Base-by-base conservation (phyloP, 2,113 vertebrate species). In the Dunckerocampus dactyliophorus region DNA sequence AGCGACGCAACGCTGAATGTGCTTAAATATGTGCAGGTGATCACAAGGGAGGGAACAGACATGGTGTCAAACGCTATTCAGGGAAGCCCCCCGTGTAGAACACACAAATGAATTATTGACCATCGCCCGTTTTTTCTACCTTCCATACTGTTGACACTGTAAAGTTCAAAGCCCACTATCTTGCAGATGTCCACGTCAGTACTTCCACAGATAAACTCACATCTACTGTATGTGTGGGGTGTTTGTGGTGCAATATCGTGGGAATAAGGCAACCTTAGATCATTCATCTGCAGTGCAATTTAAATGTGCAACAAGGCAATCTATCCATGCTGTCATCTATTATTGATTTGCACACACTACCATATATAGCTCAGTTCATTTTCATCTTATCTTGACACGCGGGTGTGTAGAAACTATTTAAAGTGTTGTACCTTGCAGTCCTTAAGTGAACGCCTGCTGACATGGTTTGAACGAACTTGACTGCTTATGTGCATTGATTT, bases 81-180 rank as follows among this genome's bases (percentile, higher is more conserved):
- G 45, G 34, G 46, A 21, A 66, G 19, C 51, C 15, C 53, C 37
- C 42, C 24, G 72, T 77, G 72, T 74, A 74, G 72, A 79, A 78
- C 58, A 9, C 55, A 47, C 55, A 52, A 43, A 77, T 88, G 31
- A 85, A 87, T 83, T 79, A 86, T 87, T 79, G 55, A 87, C 72
- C 1, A 0, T 37, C 34, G 34, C 12, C 39, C 2, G 12, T 5
- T 43, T 43, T 43, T 43, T 14, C 39, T 43, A 3, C 12, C 13
- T 43, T 43, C 39, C 39, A 14, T 43, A 43, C 39, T 43, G 13
- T 43, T 43, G 39, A 43, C 39, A 8, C 39, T 14, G 13, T 43
- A 0, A 21, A 13, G 10, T 49, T 49, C 19, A 49, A 49, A 49
- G 47, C 10, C 20, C 8, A 5, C 17, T 9, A 47, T 5, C 3